Percentiles rank a stretch among this genome's conserved stretches.
phyloP scores from a whole-genome alignment of 2,113 vertebrate species.

The Toxostoma redivivum region DNA sequence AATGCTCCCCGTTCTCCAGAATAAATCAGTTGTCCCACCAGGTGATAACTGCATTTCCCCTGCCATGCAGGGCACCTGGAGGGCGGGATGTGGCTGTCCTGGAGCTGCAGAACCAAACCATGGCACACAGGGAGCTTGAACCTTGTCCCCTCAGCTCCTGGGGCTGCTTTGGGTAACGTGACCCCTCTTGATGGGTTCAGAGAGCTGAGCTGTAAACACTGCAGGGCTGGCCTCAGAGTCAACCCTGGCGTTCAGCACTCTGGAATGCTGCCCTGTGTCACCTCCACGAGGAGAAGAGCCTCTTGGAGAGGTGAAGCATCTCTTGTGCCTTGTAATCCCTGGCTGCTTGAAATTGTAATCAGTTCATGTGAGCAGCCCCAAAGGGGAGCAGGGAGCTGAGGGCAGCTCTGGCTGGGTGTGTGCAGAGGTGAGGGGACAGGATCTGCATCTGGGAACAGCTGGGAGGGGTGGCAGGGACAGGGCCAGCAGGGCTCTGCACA shows the following conservation, averaged over 20 bases:
- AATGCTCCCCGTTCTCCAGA: neutral
- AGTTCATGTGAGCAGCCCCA: neutral
- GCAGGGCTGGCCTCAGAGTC: neutral
- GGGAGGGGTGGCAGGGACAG: neutral
- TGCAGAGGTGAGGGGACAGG: neutral
- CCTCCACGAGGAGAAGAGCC: neutral
- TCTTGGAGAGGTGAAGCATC: neutral
- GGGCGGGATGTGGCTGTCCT: neutral
- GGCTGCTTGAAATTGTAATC: neutral
- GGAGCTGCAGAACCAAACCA: neutral
- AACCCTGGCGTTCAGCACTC: slow-evolving; percentile 1
- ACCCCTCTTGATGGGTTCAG: neutral
- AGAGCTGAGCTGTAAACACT: neutral
- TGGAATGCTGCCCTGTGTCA: neutral
- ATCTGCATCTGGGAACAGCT: neutral
- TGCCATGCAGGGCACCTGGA: rapidly evolving
- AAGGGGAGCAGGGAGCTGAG: neutral
- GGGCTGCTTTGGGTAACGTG: neutral
- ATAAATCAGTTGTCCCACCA: neutral
- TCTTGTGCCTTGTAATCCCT: neutral
- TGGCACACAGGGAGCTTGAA: neutral
- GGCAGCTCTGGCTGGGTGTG: neutral
- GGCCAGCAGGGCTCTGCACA: neutral
- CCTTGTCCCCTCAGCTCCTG: neutral
- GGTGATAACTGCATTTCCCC: rapidly evolving